Evolutionary conservation across 2,888 invertebrate species (phyloP).

Genomic region (Cephus pulcher): DNA sequence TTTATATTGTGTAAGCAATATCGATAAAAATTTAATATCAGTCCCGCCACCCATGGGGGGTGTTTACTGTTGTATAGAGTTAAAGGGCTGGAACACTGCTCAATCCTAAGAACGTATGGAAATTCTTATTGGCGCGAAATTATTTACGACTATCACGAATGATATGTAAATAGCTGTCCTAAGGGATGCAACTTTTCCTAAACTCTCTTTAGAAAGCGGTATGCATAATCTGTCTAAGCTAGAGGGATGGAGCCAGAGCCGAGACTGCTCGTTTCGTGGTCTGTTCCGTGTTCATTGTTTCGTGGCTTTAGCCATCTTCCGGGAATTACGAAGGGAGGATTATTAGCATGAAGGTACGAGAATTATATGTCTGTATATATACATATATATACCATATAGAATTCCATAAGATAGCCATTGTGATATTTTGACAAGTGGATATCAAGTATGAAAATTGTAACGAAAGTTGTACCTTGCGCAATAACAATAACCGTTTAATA

Average conservation of each 20-base stretch:
- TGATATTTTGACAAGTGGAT: not conserved
- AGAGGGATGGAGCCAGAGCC: not conserved
- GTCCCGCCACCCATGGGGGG: not conserved
- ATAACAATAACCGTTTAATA: not conserved
- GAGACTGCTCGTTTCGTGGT: not conserved
- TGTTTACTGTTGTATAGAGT: not conserved
- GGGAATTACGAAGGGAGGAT: not conserved
- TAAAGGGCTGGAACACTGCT: not conserved
- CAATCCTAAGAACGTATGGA: not conserved
- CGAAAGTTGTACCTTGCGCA: not conserved
- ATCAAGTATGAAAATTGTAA: not conserved
- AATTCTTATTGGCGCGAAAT: not conserved
- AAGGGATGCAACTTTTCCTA: not conserved
- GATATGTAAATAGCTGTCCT: not conserved
- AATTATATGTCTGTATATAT: not conserved
- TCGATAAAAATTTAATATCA: not conserved
- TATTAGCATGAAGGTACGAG: not conserved
- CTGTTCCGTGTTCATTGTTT: not conserved
- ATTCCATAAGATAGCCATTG: not conserved
- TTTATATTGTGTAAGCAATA: not conserved
- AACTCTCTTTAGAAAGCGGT: not conserved
- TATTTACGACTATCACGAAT: not conserved
- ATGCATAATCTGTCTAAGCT: not conserved
- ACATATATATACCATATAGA: not conserved
- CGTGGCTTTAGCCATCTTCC: not conserved